A percentile compares a stretch with the other conserved stretches of the same genome.
Evolutionary conservation across 2,888 invertebrate genomes (phyloP).

Genomic region (Zygogramma bicolorata): DNA sequence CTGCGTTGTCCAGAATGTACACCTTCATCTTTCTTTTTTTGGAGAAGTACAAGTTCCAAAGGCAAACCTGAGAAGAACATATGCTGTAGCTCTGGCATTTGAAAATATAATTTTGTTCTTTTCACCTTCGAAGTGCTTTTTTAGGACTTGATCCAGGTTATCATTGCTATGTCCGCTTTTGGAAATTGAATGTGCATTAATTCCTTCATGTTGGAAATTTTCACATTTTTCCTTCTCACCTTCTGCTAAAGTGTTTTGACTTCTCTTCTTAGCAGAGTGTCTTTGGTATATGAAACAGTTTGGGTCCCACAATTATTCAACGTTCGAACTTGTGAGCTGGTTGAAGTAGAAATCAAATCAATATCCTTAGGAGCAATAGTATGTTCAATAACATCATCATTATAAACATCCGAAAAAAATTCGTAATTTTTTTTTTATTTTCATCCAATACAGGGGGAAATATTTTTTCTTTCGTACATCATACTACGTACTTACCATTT

Average conservation of each 20-base stretch:
- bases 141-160: conserved; percentile 30
- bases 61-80: conserved; percentile 35
- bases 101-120: conserved; percentile 18
- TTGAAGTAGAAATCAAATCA: conserved; percentile 13
- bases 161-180: conserved; percentile 21
- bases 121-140: conserved; percentile 39
- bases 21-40: conserved; percentile 19
- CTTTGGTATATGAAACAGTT: conserved; percentile 18
- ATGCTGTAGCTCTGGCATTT: conserved; percentile 10
- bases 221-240: conserved; percentile 7
- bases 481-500: conserved; percentile 4
- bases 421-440: neutral
- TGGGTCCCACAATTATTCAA: conserved; percentile 12
- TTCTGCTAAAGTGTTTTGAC: conserved; percentile 6
- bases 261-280: conserved; percentile 11
- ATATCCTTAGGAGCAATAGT: neutral
- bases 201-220: conserved; percentile 33
- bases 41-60: conserved; percentile 35
- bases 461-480: neutral
- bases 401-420: neutral
- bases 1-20: conserved; percentile 17
- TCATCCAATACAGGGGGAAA: neutral
- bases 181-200: conserved; percentile 22
- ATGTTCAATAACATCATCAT: neutral
- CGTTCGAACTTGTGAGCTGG: conserved; percentile 17